Evolutionary conservation across 1,140 invertebrate species (phyloP).

Genomic region (Zaprionus nigranus): DNA sequence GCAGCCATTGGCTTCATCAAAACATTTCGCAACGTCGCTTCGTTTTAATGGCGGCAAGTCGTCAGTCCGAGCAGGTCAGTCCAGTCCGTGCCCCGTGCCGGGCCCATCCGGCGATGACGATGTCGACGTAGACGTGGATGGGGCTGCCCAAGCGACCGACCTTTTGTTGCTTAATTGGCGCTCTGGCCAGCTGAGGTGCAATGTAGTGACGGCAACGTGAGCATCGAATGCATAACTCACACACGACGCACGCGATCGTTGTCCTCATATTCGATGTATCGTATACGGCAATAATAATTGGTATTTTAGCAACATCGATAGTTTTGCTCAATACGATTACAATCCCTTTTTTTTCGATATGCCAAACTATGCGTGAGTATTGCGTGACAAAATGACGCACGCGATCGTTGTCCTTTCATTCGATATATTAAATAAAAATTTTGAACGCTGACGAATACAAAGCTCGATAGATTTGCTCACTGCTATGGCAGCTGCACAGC

Average conservation of each 20-base stretch:
- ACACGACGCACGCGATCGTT: background rate
- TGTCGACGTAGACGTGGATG: slow-evolving; percentile 12
- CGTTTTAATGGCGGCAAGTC: slow-evolving; percentile 71
- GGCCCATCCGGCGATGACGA: slow-evolving; percentile 9
- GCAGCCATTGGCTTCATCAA: slow-evolving; percentile 65
- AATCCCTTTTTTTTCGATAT: too few species aligned
- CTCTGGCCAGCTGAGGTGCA: slow-evolving; percentile 39
- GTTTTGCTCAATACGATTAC: background rate
- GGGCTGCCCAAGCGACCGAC: slow-evolving; percentile 32
- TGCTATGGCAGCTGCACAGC: background rate
- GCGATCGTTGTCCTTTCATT: too few species aligned
- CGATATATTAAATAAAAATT: too few species aligned
- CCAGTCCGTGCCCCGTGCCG: background rate
- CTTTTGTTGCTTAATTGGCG: slow-evolving; percentile 80
- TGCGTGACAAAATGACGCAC: too few species aligned
- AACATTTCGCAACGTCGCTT: slow-evolving; percentile 69
- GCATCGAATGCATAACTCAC: background rate
- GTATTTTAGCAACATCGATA: background rate
- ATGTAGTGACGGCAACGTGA: slow-evolving; percentile 2
- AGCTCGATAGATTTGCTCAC: too few species aligned
- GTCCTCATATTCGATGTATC: background rate
- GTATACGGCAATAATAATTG: background rate
- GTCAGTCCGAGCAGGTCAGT: slow-evolving; percentile 9
- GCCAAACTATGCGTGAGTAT: too few species aligned
- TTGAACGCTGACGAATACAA: background rate